phyloP scores from a whole-genome alignment of 53 echinoderm and acorn worm genomes.

The Paelopatides confundens region DNA sequence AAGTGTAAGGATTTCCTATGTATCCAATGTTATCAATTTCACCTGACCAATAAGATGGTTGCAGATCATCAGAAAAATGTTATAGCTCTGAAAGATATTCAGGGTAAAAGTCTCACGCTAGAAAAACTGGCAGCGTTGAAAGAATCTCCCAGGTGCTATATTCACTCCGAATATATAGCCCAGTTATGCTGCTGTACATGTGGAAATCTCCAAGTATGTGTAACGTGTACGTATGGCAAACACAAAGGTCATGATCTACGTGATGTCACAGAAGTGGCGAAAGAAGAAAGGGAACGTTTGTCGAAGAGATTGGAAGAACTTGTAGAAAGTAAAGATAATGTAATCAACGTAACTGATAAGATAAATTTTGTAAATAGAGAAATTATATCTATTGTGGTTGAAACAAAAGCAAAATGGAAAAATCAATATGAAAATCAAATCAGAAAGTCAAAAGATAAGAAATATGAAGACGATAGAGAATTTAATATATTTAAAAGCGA shows the following conservation, averaged over 20 bases:
- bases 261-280: too few relatives aligned
- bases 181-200: background rate
- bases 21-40: background rate
- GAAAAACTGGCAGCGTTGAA: background rate
- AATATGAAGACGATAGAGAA: too few relatives aligned
- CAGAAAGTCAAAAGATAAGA: too few relatives aligned
- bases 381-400: too few relatives aligned
- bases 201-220: background rate
- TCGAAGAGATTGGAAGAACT: too few relatives aligned
- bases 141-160: background rate
- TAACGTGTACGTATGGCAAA: background rate
- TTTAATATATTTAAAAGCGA: too few relatives aligned
- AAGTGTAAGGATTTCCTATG: conserved; percentile 5
- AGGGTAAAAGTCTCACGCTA: background rate
- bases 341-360: too few relatives aligned
- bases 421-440: too few relatives aligned
- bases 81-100: background rate
- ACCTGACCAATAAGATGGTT: background rate
- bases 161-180: background rate
- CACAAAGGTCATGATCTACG: background rate
- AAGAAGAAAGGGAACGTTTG: too few relatives aligned
- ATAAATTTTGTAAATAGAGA: too few relatives aligned
- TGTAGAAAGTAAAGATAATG: too few relatives aligned
- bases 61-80: background rate
- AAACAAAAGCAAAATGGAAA: too few relatives aligned